These are phyloP conservation scores for Pangasius macronema DNA, from an alignment of 2,797 vertebrate genomes.

Conservation along the genomic window DNA sequence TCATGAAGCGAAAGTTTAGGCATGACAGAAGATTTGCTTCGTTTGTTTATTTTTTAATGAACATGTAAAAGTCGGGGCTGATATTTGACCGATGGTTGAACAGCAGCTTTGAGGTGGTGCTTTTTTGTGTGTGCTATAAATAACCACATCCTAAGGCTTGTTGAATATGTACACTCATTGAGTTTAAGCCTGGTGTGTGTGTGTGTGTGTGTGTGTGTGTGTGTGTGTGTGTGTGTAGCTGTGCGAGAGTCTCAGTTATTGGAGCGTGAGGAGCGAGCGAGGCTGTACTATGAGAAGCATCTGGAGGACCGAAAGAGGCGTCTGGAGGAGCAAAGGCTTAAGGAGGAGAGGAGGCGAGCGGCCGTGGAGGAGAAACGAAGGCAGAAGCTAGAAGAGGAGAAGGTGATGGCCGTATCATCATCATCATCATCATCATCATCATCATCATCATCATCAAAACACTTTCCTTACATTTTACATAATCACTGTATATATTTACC, in stretches of 20 bases:
- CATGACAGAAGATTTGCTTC: not conserved
- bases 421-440: too few species aligned
- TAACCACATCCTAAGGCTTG: constrained; percentile 5
- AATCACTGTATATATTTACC: not conserved
- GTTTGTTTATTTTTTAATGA: constrained; percentile 17
- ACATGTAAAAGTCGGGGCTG: not conserved
- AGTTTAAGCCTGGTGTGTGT: not conserved
- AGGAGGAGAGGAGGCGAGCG: constrained; percentile 84
- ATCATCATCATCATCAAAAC: not conserved
- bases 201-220: constrained; percentile 31
- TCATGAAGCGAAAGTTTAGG: not conserved
- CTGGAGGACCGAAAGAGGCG: constrained; percentile 85
- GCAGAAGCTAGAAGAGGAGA: constrained; percentile 88
- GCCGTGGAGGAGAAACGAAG: constrained; percentile 93
- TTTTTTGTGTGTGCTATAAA: constrained; percentile 13
- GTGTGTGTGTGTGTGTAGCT: constrained; percentile 67
- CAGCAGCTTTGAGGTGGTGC: too few species aligned
- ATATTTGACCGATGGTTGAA: not conserved
- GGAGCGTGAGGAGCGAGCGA: constrained; percentile 85
- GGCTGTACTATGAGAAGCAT: constrained; percentile 88
- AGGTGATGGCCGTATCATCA: constrained; percentile 67
- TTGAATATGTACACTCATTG: not conserved
- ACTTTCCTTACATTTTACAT: not conserved
- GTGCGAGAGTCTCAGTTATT: constrained; percentile 85
- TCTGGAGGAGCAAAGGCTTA: constrained; percentile 88